Conservation (phyloP, 2,797 vertebrate species). For the Myotis findleyi region DNA sequence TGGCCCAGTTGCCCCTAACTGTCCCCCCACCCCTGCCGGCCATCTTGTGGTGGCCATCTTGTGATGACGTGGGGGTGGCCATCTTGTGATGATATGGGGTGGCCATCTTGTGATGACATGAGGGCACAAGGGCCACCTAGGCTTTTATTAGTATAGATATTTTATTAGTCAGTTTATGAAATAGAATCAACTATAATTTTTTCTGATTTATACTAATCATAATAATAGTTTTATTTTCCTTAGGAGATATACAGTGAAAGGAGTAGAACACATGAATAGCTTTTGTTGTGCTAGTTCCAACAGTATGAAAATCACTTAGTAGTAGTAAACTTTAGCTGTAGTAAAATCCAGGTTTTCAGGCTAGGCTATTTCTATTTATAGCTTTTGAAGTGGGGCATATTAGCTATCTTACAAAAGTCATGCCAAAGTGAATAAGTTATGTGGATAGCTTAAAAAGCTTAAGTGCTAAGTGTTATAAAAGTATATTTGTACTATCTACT, state of each 20-base stretch:
- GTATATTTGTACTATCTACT: constrained; percentile 20
- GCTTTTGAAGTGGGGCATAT: constrained; percentile 60
- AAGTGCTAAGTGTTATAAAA: constrained; percentile 30
- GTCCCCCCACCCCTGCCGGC: no score
- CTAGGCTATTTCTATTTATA: constrained; percentile 71
- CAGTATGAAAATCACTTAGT: constrained; percentile 39
- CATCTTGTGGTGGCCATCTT: no score
- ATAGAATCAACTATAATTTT: not conserved
- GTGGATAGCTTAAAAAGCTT: constrained; percentile 46
- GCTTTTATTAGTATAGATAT: no score
- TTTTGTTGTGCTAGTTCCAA: constrained; percentile 54
- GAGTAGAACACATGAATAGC: not conserved
- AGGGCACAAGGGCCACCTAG: no score
- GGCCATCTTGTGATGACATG: no score
- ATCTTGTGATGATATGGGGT: no score
- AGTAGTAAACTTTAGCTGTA: constrained; percentile 47
- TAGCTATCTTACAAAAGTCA: constrained; percentile 64
- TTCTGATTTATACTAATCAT: not conserved
- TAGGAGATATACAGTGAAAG: not conserved
- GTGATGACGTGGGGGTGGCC: no score
- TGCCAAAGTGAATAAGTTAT: constrained; percentile 65
- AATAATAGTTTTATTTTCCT: constrained; percentile 10
- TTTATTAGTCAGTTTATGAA: not conserved
- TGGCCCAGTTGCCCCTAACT: no score
- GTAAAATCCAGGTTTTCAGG: constrained; percentile 74